Evolutionary conservation across 2,888 invertebrate genomes (phyloP).

Genomic region (Aleiodes leptofemur): DNA sequence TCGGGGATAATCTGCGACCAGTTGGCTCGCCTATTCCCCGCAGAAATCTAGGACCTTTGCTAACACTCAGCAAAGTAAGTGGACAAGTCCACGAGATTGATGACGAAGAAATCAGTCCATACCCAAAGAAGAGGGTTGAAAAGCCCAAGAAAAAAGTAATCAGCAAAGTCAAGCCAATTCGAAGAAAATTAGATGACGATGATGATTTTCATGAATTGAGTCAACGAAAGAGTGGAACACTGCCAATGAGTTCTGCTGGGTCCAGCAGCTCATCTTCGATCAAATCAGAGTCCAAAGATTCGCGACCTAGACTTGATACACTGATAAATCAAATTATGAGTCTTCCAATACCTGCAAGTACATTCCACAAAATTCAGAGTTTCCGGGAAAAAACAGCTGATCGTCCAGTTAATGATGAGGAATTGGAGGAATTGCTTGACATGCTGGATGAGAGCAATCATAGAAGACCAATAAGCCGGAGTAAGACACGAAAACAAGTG

Average conservation of each 20-base stretch:
- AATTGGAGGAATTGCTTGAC: neutral
- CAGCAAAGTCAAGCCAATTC: slow-evolving; percentile 39
- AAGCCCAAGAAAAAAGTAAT: slow-evolving; percentile 29
- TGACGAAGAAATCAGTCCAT: slow-evolving; percentile 1
- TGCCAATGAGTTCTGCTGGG: too few species aligned
- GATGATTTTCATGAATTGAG: slow-evolving; percentile 47
- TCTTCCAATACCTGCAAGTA: neutral
- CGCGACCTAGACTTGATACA: neutral
- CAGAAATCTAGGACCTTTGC: slow-evolving; percentile 58
- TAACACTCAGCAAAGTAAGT: slow-evolving; percentile 58
- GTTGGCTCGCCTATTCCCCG: slow-evolving; percentile 46
- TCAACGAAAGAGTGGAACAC: neutral
- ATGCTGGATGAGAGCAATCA: neutral
- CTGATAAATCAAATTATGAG: neutral
- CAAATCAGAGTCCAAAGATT: too few species aligned
- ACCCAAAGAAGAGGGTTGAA: slow-evolving; percentile 14
- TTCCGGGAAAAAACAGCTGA: neutral
- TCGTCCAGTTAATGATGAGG: neutral
- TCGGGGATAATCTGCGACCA: slow-evolving; percentile 49
- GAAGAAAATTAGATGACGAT: slow-evolving; percentile 43
- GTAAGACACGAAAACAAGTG: neutral
- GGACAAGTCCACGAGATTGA: slow-evolving; percentile 51
- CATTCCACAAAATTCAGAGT: neutral
- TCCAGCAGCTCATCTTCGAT: too few species aligned
- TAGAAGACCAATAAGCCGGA: neutral